These are phyloP conservation scores for Paraplagusia blochii DNA, from an alignment of 2,113 vertebrate genomes.

Conservation along the genomic window DNA sequence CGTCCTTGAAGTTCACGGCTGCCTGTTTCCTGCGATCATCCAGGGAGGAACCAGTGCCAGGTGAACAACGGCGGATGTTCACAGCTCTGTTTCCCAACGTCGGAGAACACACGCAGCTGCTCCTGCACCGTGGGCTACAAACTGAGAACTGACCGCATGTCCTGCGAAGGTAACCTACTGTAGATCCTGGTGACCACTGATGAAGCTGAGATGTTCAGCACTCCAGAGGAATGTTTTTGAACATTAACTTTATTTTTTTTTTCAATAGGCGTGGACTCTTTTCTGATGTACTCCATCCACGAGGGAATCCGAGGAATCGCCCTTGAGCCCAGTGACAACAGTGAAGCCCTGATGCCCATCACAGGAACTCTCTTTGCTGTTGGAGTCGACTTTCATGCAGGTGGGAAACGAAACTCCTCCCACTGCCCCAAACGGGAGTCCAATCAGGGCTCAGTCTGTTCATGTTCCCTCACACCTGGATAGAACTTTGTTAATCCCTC, in stretches of 20 bases:
- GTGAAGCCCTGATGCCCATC: conserved; percentile 93
- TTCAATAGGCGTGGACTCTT: conserved; percentile 94
- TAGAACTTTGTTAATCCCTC: too few species aligned
- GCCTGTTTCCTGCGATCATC: conserved; percentile 23
- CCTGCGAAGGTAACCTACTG: conserved; percentile 83
- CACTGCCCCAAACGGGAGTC: background rate
- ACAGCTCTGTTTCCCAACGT: conserved; percentile 94
- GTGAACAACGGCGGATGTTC: conserved; percentile 94
- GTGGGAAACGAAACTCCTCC: too few species aligned
- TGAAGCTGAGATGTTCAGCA: too few species aligned
- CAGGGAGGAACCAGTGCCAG: conserved; percentile 93
- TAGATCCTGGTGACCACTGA: too few species aligned
- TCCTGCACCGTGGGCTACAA: conserved; percentile 95
- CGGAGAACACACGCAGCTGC: conserved; percentile 91
- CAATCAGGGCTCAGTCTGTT: too few species aligned
- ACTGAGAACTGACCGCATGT: conserved; percentile 87
- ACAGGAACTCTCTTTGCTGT: conserved; percentile 95
- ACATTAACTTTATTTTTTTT: too few species aligned
- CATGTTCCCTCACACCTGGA: too few species aligned
- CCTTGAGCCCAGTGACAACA: conserved; percentile 91
- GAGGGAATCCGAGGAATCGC: conserved; percentile 94
- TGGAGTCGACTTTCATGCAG: conserved; percentile 96
- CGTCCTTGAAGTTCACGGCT: background rate
- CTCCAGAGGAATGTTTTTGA: too few species aligned
- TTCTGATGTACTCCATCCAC: conserved; percentile 96